A percentile compares a stretch with the other conserved stretches of the same genome.
phyloP scores from a whole-genome alignment of 1,140 invertebrate genomes.

The Bombus balteatus region DNA sequence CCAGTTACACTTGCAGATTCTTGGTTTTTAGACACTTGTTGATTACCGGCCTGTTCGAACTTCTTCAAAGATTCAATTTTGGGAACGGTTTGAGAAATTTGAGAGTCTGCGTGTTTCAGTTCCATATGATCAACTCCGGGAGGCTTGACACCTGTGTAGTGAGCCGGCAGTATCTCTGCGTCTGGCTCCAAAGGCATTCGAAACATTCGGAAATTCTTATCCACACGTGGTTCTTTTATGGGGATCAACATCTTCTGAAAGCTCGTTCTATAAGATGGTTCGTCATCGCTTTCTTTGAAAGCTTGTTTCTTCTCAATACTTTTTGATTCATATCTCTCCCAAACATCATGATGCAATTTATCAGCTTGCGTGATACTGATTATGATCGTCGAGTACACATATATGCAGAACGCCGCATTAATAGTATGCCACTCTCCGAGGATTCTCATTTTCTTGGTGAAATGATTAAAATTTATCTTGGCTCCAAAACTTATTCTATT shows the following conservation, averaged over 20 bases:
- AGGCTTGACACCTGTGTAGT: slow-evolving; percentile 74
- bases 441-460: slow-evolving; percentile 19
- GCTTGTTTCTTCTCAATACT: background rate
- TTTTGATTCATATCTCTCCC: background rate
- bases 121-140: slow-evolving; percentile 80
- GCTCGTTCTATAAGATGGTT: background rate
- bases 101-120: slow-evolving; percentile 54
- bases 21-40: background rate
- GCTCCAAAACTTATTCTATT: background rate
- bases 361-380: background rate
- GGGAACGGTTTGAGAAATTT: background rate
- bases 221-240: slow-evolving; percentile 17
- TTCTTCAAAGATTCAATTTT: background rate
- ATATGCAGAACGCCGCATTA: slow-evolving; percentile 25
- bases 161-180: slow-evolving; percentile 77
- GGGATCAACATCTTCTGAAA: slow-evolving; percentile 25
- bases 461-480: background rate
- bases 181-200: slow-evolving; percentile 69
- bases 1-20: slow-evolving; percentile 28
- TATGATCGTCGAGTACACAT: background rate
- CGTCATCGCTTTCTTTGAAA: background rate
- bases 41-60: background rate
- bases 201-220: background rate
- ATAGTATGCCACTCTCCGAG: background rate
- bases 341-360: background rate